Percentiles rank a stretch among this genome's conserved stretches.
These are phyloP conservation scores for Taeniopygia guttata DNA, from an alignment of 2,797 vertebrate genomes.

Conservation along the genomic window DNA sequence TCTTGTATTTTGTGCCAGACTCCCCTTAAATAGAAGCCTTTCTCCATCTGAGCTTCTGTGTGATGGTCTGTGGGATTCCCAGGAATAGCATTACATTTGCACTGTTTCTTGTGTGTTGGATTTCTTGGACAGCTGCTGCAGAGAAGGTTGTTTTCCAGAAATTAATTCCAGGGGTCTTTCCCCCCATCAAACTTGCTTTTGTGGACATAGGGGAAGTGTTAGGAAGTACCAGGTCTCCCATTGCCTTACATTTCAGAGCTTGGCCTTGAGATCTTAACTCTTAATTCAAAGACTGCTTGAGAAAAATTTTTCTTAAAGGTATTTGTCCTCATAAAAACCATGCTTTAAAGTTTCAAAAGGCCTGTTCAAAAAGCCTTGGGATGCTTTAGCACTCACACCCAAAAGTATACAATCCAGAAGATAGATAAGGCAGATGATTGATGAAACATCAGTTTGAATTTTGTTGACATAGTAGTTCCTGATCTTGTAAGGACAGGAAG, in stretches of 20 bases:
- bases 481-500: neutral
- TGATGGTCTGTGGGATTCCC: neutral
- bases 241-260: neutral
- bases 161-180: neutral
- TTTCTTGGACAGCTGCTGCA: neutral
- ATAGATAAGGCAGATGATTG: constrained; percentile 8
- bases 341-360: neutral
- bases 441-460: neutral
- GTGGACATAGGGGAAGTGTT: neutral
- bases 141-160: neutral
- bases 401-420: neutral
- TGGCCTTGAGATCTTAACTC: neutral
- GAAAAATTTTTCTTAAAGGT: neutral
- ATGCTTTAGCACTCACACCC: constrained; percentile 7
- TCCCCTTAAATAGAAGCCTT: neutral
- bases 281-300: neutral
- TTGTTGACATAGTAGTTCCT: neutral
- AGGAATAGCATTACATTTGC: neutral
- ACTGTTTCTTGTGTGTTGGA: accelerated
- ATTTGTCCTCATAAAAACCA: neutral
- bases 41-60: neutral
- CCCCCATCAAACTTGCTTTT: neutral
- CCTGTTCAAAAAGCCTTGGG: neutral
- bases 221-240: neutral
- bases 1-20: neutral